Evolutionary conservation across 2,113 vertebrate species (phyloP).

Genomic region (Gavia stellata): DNA sequence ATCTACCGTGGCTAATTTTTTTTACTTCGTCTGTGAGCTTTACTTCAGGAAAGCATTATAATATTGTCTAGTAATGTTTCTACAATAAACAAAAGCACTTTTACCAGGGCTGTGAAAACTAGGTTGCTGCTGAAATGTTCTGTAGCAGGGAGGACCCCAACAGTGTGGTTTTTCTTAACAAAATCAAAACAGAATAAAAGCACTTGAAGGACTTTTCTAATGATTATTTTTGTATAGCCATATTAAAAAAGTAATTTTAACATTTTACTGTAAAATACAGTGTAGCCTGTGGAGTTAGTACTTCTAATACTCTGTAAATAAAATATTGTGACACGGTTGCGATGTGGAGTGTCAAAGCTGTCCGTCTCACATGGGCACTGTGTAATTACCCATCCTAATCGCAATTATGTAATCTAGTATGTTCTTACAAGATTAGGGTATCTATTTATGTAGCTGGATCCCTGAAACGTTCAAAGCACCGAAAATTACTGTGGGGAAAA

Average conservation of each 20-base stretch:
- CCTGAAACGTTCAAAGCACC: constrained; percentile 21
- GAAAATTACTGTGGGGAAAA: constrained; percentile 4
- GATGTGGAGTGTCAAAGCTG: constrained; percentile 17
- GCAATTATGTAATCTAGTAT: constrained; percentile 53
- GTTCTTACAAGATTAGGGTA: constrained; percentile 47
- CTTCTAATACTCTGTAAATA: constrained; percentile 49
- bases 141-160: neutral
- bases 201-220: neutral
- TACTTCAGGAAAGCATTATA: neutral
- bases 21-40: neutral
- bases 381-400: constrained; percentile 60
- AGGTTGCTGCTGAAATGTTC: neutral
- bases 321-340: constrained; percentile 49
- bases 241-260: neutral
- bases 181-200: neutral
- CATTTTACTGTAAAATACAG: neutral
- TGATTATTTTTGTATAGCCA: neutral
- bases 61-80: neutral
- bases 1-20: neutral
- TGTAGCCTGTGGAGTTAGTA: constrained; percentile 12
- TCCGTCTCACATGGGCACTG: constrained; percentile 33
- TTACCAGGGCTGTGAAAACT: neutral
- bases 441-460: constrained; percentile 34
- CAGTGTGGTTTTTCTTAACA: neutral
- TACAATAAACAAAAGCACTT: neutral